A percentile compares a stretch with the other conserved stretches of the same genome.
Conservation (phyloP, 2,113 vertebrate genomes). For the Bothrops jararaca region DNA sequence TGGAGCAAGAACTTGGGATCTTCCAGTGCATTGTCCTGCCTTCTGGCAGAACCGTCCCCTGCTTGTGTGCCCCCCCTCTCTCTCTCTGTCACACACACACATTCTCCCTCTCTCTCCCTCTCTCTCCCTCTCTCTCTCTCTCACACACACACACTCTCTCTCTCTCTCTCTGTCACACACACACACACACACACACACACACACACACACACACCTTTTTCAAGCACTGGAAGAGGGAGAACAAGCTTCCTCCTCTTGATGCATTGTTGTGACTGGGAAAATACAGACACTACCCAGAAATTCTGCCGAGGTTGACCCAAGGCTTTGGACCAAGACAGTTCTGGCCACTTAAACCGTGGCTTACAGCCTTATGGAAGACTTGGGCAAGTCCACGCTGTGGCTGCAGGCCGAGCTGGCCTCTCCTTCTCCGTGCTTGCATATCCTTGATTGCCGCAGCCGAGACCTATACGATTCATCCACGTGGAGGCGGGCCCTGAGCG, state of each 20-base stretch:
- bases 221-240: background rate
- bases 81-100: too few species aligned
- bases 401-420: constrained; percentile 60
- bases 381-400: constrained; percentile 65
- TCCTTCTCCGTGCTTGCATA: constrained; percentile 51
- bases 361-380: constrained; percentile 56
- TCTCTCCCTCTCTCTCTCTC: background rate
- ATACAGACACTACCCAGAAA: background rate
- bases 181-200: background rate
- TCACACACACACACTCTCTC: too few species aligned
- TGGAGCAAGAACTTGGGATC: background rate
- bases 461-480: constrained; percentile 66
- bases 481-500: constrained; percentile 64
- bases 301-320: background rate
- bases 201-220: background rate
- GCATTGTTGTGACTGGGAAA: background rate
- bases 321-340: background rate
- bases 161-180: background rate
- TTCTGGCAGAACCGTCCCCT: too few species aligned
- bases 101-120: too few species aligned
- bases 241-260: background rate
- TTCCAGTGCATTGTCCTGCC: background rate
- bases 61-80: background rate
- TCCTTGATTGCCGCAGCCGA: constrained; percentile 67
- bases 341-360: background rate